These are phyloP conservation scores for Rhabdomys dilectus DNA, from an alignment of 2,113 vertebrate species.

Conservation along the genomic window DNA sequence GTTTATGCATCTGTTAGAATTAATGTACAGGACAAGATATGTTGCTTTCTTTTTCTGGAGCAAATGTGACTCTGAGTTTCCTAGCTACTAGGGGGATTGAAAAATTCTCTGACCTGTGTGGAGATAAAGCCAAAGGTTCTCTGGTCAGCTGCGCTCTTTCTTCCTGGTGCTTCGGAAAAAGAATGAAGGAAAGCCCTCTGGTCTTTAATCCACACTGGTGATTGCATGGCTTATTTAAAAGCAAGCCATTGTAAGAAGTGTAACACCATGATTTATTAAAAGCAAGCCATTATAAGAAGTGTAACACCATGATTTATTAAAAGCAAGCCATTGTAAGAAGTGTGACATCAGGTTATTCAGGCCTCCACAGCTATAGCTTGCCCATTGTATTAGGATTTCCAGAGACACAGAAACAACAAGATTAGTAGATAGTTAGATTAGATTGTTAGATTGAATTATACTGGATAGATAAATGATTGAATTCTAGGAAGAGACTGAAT, in stretches of 20 bases:
- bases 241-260: too few species aligned
- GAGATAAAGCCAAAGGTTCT: neutral
- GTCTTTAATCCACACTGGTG: neutral
- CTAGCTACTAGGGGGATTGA: neutral
- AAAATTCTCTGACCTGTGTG: neutral
- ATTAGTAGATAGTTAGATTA: neutral
- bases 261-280: neutral
- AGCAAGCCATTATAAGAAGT: neutral
- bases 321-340: neutral
- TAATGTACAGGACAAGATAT: neutral
- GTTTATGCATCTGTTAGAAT: neutral
- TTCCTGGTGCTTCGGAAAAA: neutral
- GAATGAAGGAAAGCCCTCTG: neutral
- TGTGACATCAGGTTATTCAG: neutral
- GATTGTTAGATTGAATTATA: too few species aligned
- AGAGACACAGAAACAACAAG: neutral
- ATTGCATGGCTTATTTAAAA: neutral
- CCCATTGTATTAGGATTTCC: neutral
- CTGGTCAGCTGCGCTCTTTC: neutral
- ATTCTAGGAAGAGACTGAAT: neutral
- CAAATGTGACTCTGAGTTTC: slow-evolving; percentile 21
- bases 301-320: neutral
- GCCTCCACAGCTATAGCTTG: neutral
- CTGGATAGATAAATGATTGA: neutral
- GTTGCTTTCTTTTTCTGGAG: slow-evolving; percentile 26